These are phyloP conservation scores for Artibeus lituratus DNA, from an alignment of 2,797 vertebrate genomes.

Conservation along the genomic window DNA sequence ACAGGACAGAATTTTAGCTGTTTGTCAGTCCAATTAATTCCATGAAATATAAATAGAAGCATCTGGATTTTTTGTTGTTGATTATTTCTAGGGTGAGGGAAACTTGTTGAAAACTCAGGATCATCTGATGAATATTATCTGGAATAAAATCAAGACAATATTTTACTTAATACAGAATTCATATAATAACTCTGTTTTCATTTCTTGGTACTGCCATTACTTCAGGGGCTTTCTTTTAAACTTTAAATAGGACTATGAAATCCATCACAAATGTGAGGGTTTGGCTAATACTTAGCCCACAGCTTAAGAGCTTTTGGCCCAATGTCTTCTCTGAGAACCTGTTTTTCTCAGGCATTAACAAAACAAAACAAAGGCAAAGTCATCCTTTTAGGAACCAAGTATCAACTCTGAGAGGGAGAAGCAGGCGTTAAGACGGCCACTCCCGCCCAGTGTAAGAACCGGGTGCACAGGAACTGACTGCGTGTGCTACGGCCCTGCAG, in stretches of 20 bases:
- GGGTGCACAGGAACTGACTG: background rate
- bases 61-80: background rate
- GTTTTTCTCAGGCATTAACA: background rate
- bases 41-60: background rate
- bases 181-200: background rate
- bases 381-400: background rate
- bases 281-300: background rate
- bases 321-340: background rate
- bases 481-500: background rate
- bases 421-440: background rate
- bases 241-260: background rate
- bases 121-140: background rate
- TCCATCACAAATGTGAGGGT: background rate
- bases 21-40: background rate
- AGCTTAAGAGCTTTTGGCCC: background rate
- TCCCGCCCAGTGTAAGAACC: background rate
- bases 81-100: constrained; percentile 12
- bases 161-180: constrained; percentile 3
- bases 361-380: background rate
- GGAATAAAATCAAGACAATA: background rate
- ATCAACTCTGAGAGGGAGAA: background rate
- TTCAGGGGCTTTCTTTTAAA: background rate
- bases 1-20: background rate
- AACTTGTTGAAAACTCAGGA: background rate
- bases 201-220: background rate